Conservation (phyloP, 2,888 invertebrate species). For the Flabesymbios commensalis region DNA sequence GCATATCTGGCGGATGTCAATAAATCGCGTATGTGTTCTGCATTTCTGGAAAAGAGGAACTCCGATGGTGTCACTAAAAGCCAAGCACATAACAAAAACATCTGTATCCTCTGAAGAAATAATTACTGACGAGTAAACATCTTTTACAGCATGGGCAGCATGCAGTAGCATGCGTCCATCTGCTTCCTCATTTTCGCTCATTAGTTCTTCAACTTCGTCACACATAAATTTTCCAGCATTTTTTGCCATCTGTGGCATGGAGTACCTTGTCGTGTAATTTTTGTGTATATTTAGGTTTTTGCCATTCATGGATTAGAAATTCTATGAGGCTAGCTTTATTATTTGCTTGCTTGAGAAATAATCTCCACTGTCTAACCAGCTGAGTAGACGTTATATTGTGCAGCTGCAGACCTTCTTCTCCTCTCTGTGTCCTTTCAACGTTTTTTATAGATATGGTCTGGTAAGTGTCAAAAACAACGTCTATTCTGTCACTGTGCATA, state of each 20-base stretch:
- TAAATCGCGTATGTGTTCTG: background rate
- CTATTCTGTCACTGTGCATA: conserved; percentile 15
- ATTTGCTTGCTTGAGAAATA: background rate
- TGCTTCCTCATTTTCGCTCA: background rate
- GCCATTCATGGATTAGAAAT: background rate
- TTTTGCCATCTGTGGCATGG: background rate
- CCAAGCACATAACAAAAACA: background rate
- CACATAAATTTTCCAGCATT: background rate
- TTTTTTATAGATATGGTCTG: conserved; percentile 26
- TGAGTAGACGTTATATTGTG: background rate
- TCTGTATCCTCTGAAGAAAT: background rate
- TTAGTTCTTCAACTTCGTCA: background rate
- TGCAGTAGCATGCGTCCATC: background rate
- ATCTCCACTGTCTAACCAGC: conserved; percentile 6
- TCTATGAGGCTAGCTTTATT: background rate
- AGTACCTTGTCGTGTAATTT: background rate
- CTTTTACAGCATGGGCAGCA: background rate
- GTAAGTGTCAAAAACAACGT: conserved; percentile 32
- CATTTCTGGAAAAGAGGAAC: background rate
- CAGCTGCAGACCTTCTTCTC: background rate
- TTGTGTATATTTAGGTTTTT: background rate
- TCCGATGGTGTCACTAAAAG: background rate
- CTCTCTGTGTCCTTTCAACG: conserved; percentile 9
- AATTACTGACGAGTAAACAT: background rate
- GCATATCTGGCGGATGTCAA: background rate